These are phyloP conservation scores for Speoplatyrhinus poulsoni DNA, from an alignment of 2,113 vertebrate genomes.

Conservation along the genomic window DNA sequence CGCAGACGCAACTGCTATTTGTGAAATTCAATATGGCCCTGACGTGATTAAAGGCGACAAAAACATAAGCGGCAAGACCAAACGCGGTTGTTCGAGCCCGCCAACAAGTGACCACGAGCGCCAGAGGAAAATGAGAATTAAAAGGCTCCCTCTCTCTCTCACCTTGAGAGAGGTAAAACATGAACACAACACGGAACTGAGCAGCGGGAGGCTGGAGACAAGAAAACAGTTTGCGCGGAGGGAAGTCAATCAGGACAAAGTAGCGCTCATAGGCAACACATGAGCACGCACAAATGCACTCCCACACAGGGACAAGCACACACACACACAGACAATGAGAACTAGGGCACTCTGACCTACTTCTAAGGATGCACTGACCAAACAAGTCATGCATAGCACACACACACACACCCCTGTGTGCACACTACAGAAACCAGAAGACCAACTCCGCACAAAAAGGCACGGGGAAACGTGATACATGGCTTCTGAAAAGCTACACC, in stretches of 20 bases:
- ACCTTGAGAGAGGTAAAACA: constrained; percentile 60
- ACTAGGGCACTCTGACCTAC: constrained; percentile 70
- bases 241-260: constrained; percentile 64
- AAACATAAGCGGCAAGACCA: constrained; percentile 66
- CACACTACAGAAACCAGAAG: constrained; percentile 19
- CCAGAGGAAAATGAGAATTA: constrained; percentile 56
- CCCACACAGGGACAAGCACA: neutral
- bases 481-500: constrained; percentile 23
- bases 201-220: constrained; percentile 42
- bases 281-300: constrained; percentile 26
- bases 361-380: constrained; percentile 66
- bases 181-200: constrained; percentile 51
- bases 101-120: constrained; percentile 38
- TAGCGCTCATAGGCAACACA: constrained; percentile 34
- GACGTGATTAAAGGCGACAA: constrained; percentile 76
- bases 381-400: constrained; percentile 59
- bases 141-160: constrained; percentile 41
- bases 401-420: constrained; percentile 17
- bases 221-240: constrained; percentile 51
- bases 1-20: constrained; percentile 70
- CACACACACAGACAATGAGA: constrained; percentile 57
- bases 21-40: constrained; percentile 75
- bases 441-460: constrained; percentile 35
- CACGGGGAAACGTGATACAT: constrained; percentile 39
- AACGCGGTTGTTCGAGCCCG: constrained; percentile 53